phyloP scores from a whole-genome alignment of 2,113 vertebrate species.

The Ardeotis arabs region DNA sequence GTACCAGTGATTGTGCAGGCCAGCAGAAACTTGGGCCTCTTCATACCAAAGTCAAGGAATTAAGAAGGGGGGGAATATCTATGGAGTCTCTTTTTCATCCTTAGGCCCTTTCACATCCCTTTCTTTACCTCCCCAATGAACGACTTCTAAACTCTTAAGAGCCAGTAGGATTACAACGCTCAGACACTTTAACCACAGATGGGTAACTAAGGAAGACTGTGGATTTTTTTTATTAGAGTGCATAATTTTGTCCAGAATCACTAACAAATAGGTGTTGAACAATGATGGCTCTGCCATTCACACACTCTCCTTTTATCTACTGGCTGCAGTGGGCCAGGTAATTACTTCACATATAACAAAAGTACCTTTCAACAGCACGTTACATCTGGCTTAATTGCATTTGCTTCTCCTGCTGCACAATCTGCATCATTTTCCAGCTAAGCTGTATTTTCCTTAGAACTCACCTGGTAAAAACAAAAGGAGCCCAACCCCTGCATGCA shows the following conservation, averaged over 20 bases:
- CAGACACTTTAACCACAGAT: not conserved
- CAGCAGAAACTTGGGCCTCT: not conserved
- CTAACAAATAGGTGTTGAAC: not conserved
- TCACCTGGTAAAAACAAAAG: not conserved
- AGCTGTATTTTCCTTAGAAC: not conserved
- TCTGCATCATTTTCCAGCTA: slow-evolving; percentile 40
- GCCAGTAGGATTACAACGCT: not conserved
- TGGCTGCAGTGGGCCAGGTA: not conserved
- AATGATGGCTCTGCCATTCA: not conserved
- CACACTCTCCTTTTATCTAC: not conserved
- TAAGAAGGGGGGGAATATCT: not conserved
- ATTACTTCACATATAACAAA: not conserved
- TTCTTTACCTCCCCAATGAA: not conserved
- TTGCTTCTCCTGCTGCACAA: slow-evolving; percentile 24
- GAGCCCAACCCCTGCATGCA: not conserved
- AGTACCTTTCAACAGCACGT: slow-evolving; percentile 19
- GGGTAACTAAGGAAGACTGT: not conserved
- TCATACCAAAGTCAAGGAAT: not conserved
- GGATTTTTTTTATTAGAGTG: not conserved
- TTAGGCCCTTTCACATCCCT: not conserved
- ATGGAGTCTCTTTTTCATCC: not conserved
- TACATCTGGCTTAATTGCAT: not conserved
- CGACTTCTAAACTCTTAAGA: not conserved
- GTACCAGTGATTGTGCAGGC: not conserved
- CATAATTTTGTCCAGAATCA: not conserved